Evolutionary conservation across 2,797 vertebrate genomes (phyloP), one percentile per base, ranked within the genome.

Genomic region (Pagetopsis macropterus): DNA sequence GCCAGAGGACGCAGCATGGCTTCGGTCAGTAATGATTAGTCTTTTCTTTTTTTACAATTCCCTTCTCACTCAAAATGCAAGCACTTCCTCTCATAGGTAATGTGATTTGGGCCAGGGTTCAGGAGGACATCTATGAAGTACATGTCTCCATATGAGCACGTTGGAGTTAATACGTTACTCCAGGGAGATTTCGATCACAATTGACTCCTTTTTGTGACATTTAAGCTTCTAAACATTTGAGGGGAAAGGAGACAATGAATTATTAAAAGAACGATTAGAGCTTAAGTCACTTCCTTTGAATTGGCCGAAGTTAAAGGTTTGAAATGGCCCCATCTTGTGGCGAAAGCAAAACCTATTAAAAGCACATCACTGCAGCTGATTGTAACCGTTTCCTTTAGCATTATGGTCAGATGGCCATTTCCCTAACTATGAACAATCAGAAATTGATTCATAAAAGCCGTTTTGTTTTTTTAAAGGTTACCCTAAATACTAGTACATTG

Each of bases 241-340:
- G 27, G 41, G 7, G 3, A 68, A 54, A n/a, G 16, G 10, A 66
- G 13, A 40, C 43, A 2, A 56, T 51, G 37, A 51, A 55, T 55
- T 66, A 44, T 21, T 43, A 12, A 65, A 58, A 66, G 2, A 46
- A 55, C 19, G 48, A 21, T 50, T 61, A 7, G 8, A 59, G 45
- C 45, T 61, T 48, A n/a, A 77, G 70, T 69, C 19, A 37, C 58
- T 78, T 63, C 31, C 16, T 70, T 40, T 41, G 17, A 46, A 52
- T 75, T 79, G 27, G 76, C 62, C 68, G 71, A 82, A 81, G 63
- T 57, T 72, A 55, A 65, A 11, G 13, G 50, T 66, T 72, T 52
- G 48, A 40, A 41, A 23, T 75, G 70, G 61, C 84, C 51, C 89
- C 86, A 84, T 84, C 93, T 88, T 78, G 84, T 89, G 90, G 88